These are phyloP conservation scores for Pterostichus madidus DNA, from an alignment of 2,888 invertebrate genomes.

Conservation along the genomic window DNA sequence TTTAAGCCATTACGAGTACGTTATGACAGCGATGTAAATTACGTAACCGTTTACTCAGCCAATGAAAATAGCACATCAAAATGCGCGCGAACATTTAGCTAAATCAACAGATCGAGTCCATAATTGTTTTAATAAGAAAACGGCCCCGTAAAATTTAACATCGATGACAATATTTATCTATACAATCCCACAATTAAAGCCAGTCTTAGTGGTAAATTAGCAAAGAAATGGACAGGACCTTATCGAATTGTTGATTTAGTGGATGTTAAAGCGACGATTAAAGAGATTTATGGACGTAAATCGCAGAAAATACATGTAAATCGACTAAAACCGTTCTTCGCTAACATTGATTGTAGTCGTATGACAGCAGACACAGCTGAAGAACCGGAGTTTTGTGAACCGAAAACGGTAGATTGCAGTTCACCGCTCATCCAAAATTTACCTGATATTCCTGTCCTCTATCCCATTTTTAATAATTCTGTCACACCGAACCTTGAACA, in stretches of 20 bases:
- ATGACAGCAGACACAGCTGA: no score
- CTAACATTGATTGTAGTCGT: neutral
- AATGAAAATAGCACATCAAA: neutral
- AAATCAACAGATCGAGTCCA: constrained; percentile 17
- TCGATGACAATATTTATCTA: no score
- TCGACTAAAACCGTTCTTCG: neutral
- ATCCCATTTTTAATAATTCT: no score
- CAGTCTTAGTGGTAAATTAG: constrained; percentile 2
- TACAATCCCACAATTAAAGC: neutral
- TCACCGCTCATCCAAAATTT: no score
- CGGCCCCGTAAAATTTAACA: no score
- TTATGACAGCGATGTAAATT: constrained; percentile 21
- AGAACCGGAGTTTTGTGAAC: no score
- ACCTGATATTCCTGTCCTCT: no score
- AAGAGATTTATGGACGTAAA: neutral
- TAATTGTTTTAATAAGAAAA: constrained; percentile 44
- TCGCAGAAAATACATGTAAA: neutral
- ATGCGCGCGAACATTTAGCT: constrained; percentile 4
- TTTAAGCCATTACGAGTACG: constrained; percentile 12
- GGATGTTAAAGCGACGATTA: no score
- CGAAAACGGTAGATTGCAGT: no score
- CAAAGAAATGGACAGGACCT: constrained; percentile 25
- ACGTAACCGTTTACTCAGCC: constrained; percentile 8
- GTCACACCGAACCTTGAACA: no score
- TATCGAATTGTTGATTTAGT: neutral